Conservation (phyloP, 37 sponge, comb jelly and placozoan species). For the Spongia lamella region DNA sequence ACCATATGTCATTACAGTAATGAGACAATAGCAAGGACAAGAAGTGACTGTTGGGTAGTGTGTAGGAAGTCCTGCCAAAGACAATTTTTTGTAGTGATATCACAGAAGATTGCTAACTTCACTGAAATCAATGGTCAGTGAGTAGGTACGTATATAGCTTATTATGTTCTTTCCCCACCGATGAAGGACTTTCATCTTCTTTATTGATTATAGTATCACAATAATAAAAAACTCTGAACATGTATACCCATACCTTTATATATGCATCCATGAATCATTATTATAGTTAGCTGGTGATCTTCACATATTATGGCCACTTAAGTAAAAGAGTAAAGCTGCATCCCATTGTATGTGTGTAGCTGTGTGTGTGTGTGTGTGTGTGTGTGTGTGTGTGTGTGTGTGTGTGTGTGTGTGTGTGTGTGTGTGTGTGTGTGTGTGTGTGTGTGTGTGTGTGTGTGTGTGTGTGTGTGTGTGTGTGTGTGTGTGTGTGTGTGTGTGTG, state of each 20-base stretch:
- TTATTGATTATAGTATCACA: too few species aligned
- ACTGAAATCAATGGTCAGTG: constrained; percentile 69
- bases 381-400: background rate
- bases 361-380: background rate
- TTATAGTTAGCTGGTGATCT: constrained; percentile 15
- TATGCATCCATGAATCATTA: constrained; percentile 29
- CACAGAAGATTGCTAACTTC: constrained; percentile 82
- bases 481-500: background rate
- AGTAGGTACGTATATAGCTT: background rate
- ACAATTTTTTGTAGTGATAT: constrained; percentile 81
- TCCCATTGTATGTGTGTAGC: background rate
- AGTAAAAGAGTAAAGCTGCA: constrained; percentile 51
- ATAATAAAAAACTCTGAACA: constrained; percentile 53
- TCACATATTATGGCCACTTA: constrained; percentile 57
- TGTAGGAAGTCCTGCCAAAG: constrained; percentile 83
- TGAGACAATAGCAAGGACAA: constrained; percentile 81
- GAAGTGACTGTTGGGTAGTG: constrained; percentile 82
- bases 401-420: too few species aligned
- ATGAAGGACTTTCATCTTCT: too few species aligned
- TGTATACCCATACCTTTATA: constrained; percentile 43
- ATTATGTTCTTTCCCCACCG: constrained; percentile 23
- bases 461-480: background rate
- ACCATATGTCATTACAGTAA: constrained; percentile 28
- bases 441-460: background rate
- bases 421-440: background rate